Evolutionary conservation across 2,113 vertebrate species (phyloP).

Genomic region (Apeltes quadracus): DNA sequence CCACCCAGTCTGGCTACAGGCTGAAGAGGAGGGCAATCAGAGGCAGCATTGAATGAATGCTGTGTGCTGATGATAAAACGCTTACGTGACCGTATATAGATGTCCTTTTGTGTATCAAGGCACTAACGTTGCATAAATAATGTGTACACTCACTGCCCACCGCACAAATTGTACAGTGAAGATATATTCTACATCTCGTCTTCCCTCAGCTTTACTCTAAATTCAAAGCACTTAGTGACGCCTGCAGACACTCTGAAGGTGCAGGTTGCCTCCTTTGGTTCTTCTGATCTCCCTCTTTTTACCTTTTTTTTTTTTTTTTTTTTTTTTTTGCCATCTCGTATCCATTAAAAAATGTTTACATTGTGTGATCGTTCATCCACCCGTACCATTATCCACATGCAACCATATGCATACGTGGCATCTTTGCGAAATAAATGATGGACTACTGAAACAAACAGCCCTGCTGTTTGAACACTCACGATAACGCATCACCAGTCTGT

Average conservation of each 20-base stretch:
- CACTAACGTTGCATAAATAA: constrained; percentile 49
- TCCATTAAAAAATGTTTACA: constrained; percentile 66
- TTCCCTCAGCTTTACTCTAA: constrained; percentile 16
- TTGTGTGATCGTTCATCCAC: constrained; percentile 33
- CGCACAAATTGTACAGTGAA: constrained; percentile 51
- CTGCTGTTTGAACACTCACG: neutral
- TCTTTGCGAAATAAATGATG: constrained; percentile 74
- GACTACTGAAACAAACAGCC: constrained; percentile 28
- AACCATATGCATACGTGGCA: constrained; percentile 50
- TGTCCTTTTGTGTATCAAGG: constrained; percentile 33
- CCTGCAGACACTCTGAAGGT: constrained; percentile 35
- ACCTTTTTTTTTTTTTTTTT: too few relatives aligned
- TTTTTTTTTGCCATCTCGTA: constrained; percentile 17
- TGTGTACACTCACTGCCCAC: constrained; percentile 48
- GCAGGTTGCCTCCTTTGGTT: constrained; percentile 20
- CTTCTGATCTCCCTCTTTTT: neutral
- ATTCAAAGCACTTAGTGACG: constrained; percentile 68
- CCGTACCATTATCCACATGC: constrained; percentile 29
- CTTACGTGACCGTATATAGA: neutral
- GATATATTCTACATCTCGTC: neutral
- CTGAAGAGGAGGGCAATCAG: too few relatives aligned
- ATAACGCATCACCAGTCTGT: neutral
- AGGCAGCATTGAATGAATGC: constrained; percentile 37
- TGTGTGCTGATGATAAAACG: constrained; percentile 10
- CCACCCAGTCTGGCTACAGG: constrained; percentile 31